A percentile compares a stretch with the other conserved stretches of the same genome.
Evolutionary conservation across 2,888 invertebrate species (phyloP).

Genomic region (Ectemnius cavifrons): DNA sequence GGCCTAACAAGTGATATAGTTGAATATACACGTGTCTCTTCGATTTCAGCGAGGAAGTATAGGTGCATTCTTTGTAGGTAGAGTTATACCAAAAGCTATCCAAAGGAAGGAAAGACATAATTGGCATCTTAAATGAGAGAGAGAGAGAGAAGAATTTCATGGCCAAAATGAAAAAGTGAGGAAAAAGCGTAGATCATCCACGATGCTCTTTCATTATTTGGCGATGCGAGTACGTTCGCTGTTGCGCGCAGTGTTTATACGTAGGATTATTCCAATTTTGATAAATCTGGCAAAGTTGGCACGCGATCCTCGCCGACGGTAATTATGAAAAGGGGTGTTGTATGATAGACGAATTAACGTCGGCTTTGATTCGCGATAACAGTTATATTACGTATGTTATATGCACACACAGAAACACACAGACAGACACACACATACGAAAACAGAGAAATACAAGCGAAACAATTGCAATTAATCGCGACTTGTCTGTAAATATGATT

Average conservation of each 20-base stretch:
- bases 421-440: constrained; percentile 21
- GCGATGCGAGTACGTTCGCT: too few relatives aligned
- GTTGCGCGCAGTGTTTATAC: constrained; percentile 58
- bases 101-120: constrained; percentile 23
- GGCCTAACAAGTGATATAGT: constrained; percentile 59
- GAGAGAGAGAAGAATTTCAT: too few relatives aligned
- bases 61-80: constrained; percentile 42
- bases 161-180: constrained; percentile 28
- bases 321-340: not conserved
- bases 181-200: too few relatives aligned
- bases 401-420: constrained; percentile 20
- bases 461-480: constrained; percentile 44
- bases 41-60: too few relatives aligned
- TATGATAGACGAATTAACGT: constrained; percentile 20
- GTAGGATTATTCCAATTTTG: constrained; percentile 61
- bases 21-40: constrained; percentile 21
- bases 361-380: constrained; percentile 23
- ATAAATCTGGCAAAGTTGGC: constrained; percentile 48
- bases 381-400: constrained; percentile 27
- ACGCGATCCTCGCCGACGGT: constrained; percentile 17
- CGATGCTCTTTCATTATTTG: too few relatives aligned
- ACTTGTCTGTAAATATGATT: constrained; percentile 58
- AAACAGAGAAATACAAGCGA: constrained; percentile 36
- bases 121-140: constrained; percentile 39
- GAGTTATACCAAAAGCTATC: constrained; percentile 35